A percentile compares a stretch with the other conserved stretches of the same genome.
These are phyloP conservation scores for Athrips mouffetella DNA, from an alignment of 2,888 invertebrate species.

Conservation along the genomic window DNA sequence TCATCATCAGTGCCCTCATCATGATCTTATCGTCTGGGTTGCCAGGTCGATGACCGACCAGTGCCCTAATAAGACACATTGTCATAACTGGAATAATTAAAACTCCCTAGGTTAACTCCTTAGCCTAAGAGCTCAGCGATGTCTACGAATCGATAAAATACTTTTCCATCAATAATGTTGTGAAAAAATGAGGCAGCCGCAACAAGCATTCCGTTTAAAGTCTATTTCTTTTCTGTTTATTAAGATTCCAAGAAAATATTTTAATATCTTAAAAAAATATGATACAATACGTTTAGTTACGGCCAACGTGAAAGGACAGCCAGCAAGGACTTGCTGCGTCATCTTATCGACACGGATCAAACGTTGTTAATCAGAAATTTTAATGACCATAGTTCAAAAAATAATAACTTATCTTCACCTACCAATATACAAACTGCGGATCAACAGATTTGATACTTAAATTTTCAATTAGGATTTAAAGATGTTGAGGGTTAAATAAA, in stretches of 20 bases:
- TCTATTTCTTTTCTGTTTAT: slow-evolving; percentile 10
- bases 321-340: slow-evolving; percentile 63
- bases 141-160: too few species aligned
- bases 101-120: too few species aligned
- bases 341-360: slow-evolving; percentile 75
- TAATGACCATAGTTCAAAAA: slow-evolving; percentile 78
- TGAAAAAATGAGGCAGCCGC: too few species aligned
- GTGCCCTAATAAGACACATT: too few species aligned
- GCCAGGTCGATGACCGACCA: too few species aligned
- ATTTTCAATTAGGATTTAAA: neutral
- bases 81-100: too few species aligned
- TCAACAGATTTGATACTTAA: slow-evolving; percentile 48
- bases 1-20: too few species aligned
- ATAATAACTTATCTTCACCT: slow-evolving; percentile 72
- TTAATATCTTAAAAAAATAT: slow-evolving; percentile 68
- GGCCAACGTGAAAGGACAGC: slow-evolving; percentile 66
- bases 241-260: slow-evolving; percentile 51
- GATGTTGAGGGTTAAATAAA: neutral
- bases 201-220: slow-evolving; percentile 28
- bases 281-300: slow-evolving; percentile 66
- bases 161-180: slow-evolving; percentile 8
- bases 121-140: too few species aligned
- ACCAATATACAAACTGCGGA: slow-evolving; percentile 39
- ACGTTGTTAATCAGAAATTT: slow-evolving; percentile 78
- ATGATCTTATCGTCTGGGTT: too few species aligned